Evolutionary conservation across 2,113 vertebrate genomes (phyloP).

Genomic region (Calidris pugnax): DNA sequence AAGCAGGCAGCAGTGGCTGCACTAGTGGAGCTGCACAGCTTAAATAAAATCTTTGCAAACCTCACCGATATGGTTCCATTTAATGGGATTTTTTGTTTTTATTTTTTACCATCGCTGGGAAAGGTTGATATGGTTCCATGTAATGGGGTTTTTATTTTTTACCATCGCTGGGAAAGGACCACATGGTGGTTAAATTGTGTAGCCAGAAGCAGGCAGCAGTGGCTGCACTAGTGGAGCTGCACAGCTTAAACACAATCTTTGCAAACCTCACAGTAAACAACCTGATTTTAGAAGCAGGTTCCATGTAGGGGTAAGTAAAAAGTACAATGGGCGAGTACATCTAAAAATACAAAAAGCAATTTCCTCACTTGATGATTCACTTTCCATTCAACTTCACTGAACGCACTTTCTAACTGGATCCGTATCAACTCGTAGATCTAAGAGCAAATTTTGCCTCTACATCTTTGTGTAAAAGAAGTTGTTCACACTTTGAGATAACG

Average conservation of each 20-base stretch:
- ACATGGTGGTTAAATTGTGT: not conserved
- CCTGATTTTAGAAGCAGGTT: not conserved
- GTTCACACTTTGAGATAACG: not conserved
- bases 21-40: too few relatives aligned
- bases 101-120: not conserved
- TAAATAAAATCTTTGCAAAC: too few relatives aligned
- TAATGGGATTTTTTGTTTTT: not conserved
- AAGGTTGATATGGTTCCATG: not conserved
- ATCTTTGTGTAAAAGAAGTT: not conserved
- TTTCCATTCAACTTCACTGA: not conserved
- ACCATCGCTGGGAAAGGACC: not conserved
- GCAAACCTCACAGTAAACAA: not conserved
- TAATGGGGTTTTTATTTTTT: not conserved
- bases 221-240: not conserved
- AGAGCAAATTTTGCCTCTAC: not conserved
- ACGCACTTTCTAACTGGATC: not conserved
- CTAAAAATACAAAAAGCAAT: not conserved
- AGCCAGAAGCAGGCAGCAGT: not conserved
- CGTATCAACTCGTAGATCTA: not conserved
- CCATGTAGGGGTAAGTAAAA: not conserved
- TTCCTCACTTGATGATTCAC: not conserved
- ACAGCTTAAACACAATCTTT: not conserved
- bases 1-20: too few relatives aligned
- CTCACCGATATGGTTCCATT: not conserved
- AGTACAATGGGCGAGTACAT: not conserved